Evolutionary conservation across 37 sponge, comb jelly and placozoan genomes (phyloP).

Genomic region (Mnemiopsis leidyi): DNA sequence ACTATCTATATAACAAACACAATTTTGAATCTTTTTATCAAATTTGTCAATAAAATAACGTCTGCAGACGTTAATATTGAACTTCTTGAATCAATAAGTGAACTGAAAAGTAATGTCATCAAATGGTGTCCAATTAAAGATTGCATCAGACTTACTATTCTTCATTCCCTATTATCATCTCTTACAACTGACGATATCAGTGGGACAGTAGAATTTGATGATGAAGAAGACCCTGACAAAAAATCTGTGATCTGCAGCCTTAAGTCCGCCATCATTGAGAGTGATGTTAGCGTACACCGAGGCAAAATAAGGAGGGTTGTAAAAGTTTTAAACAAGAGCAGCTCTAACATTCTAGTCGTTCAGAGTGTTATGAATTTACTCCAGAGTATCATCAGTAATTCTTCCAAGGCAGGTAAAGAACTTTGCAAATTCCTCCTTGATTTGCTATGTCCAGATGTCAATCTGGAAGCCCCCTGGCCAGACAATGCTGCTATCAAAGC

Average conservation of each 20-base stretch:
- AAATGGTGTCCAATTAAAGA: constrained; percentile 61
- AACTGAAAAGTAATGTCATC: neutral
- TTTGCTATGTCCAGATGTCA: constrained; percentile 55
- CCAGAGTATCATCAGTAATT: neutral
- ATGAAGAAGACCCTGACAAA: neutral
- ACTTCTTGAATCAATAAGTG: constrained; percentile 13
- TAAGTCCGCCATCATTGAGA: constrained; percentile 29
- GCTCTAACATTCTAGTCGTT: neutral
- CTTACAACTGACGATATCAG: neutral
- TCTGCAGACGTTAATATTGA: constrained; percentile 23
- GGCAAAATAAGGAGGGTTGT: neutral
- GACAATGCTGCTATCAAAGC: constrained; percentile 12
- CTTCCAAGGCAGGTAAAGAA: neutral
- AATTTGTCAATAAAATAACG: neutral
- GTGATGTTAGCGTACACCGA: neutral
- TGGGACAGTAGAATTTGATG: neutral
- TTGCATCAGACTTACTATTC: constrained; percentile 58
- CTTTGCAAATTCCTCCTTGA: constrained; percentile 28
- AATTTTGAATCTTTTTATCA: neutral
- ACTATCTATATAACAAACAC: constrained; percentile 20
- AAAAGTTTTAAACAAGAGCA: neutral
- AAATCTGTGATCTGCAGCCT: neutral
- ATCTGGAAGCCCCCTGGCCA: constrained; percentile 52
- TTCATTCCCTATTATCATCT: neutral
- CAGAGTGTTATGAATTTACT: constrained; percentile 48